Conservation (phyloP, 2,888 invertebrate species). For the Mechanitis messenoides region DNA sequence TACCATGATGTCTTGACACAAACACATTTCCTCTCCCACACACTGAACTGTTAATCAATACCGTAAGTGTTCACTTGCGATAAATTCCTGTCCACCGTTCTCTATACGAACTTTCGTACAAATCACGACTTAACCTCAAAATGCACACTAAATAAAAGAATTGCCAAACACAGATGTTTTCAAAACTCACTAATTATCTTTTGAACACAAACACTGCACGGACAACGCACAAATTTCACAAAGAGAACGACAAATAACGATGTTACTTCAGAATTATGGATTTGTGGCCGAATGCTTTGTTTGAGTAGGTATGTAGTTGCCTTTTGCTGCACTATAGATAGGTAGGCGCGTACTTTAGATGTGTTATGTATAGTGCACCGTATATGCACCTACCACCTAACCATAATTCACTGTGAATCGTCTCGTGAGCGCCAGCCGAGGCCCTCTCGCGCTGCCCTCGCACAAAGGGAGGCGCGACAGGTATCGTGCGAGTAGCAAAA, state of each 20-base stretch:
- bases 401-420: constrained; percentile 57
- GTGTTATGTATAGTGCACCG: constrained; percentile 53
- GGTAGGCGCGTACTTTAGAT: constrained; percentile 58
- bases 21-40: constrained; percentile 41
- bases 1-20: constrained; percentile 40
- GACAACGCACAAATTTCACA: constrained; percentile 50
- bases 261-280: constrained; percentile 54
- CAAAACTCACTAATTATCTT: constrained; percentile 44
- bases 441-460: constrained; percentile 45
- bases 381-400: constrained; percentile 65
- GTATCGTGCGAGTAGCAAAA: constrained; percentile 60
- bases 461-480: constrained; percentile 65
- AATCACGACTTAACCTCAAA: constrained; percentile 72
- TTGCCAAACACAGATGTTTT: constrained; percentile 66
- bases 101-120: constrained; percentile 38
- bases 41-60: constrained; percentile 27
- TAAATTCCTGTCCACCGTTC: constrained; percentile 28
- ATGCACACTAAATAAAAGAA: constrained; percentile 56
- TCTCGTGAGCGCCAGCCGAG: constrained; percentile 48
- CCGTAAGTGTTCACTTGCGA: constrained; percentile 16
- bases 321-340: constrained; percentile 65
- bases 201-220: constrained; percentile 56
- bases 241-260: constrained; percentile 54
- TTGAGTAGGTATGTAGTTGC: constrained; percentile 68
- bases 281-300: constrained; percentile 73